Percentiles rank a stretch among this genome's conserved stretches.
These are phyloP conservation scores for Eidolon helvum DNA, from an alignment of 2,113 vertebrate species.

Conservation along the genomic window DNA sequence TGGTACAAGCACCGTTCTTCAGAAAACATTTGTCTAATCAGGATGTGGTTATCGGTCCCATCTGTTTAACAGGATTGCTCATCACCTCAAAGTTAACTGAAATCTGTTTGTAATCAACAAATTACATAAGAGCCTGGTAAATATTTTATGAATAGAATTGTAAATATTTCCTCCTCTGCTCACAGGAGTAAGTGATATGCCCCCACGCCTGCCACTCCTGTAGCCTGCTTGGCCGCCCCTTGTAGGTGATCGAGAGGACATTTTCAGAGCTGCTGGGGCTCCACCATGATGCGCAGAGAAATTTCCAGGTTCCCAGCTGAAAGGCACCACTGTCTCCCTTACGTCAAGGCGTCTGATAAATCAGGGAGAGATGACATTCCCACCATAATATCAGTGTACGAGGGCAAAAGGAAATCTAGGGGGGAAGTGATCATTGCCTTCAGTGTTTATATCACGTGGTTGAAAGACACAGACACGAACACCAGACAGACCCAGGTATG, in stretches of 20 bases:
- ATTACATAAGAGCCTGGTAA: conserved; percentile 61
- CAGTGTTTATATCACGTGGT: neutral
- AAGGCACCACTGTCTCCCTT: neutral
- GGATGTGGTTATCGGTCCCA: conserved; percentile 79
- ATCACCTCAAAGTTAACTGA: conserved; percentile 81
- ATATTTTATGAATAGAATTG: conserved; percentile 62
- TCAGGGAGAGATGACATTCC: neutral
- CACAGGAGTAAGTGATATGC: neutral
- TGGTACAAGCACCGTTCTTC: neutral
- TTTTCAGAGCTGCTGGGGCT: neutral
- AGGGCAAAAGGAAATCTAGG: neutral
- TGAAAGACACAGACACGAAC: neutral
- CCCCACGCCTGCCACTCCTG: neutral
- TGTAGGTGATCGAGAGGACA: neutral
- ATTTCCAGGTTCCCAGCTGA: neutral
- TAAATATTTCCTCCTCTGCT: conserved; percentile 50
- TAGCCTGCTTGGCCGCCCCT: neutral
- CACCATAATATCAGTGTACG: neutral
- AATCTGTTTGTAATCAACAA: conserved; percentile 84
- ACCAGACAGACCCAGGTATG: neutral
- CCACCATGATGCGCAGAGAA: neutral
- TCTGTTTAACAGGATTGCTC: conserved; percentile 81
- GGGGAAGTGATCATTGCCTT: neutral
- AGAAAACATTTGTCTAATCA: conserved; percentile 75
- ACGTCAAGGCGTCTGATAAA: neutral